These are phyloP conservation scores for Chrysemys picta DNA, from an alignment of 2,113 vertebrate genomes.

Conservation along the genomic window DNA sequence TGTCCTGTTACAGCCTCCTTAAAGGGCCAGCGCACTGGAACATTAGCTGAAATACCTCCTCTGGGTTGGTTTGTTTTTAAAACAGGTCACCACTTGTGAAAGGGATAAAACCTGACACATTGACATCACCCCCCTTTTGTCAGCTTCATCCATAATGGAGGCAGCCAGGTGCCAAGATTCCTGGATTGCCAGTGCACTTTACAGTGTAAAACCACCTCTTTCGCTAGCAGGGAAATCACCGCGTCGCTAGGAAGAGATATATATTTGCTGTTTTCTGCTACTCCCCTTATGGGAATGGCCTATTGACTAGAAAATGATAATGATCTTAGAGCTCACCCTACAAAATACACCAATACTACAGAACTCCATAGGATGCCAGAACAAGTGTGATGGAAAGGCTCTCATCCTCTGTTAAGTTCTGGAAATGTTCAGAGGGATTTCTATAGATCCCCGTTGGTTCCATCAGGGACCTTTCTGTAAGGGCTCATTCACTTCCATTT, in stretches of 20 bases:
- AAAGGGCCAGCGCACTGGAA: slow-evolving; percentile 76
- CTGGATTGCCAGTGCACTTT: background rate
- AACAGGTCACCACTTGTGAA: slow-evolving; percentile 75
- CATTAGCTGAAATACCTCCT: slow-evolving; percentile 62
- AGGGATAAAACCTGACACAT: background rate
- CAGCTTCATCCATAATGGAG: background rate
- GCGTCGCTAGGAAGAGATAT: background rate
- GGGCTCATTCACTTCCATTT: background rate
- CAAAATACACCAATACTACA: background rate
- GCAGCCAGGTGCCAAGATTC: background rate
- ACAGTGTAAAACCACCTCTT: background rate
- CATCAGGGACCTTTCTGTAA: background rate
- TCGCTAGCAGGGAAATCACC: background rate
- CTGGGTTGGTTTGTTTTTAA: background rate
- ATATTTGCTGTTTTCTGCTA: accelerated
- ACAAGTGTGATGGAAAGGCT: background rate
- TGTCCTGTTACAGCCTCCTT: slow-evolving; percentile 88
- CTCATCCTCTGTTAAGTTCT: background rate
- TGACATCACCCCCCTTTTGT: slow-evolving; percentile 6
- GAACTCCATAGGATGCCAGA: background rate
- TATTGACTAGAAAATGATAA: background rate
- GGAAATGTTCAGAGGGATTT: background rate
- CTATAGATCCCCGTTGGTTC: background rate
- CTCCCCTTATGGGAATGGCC: background rate
- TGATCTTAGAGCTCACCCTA: background rate